These are phyloP conservation scores for Hermaeophaga mercurialis DNA, from an alignment of 2,888 invertebrate genomes.

Conservation along the genomic window DNA sequence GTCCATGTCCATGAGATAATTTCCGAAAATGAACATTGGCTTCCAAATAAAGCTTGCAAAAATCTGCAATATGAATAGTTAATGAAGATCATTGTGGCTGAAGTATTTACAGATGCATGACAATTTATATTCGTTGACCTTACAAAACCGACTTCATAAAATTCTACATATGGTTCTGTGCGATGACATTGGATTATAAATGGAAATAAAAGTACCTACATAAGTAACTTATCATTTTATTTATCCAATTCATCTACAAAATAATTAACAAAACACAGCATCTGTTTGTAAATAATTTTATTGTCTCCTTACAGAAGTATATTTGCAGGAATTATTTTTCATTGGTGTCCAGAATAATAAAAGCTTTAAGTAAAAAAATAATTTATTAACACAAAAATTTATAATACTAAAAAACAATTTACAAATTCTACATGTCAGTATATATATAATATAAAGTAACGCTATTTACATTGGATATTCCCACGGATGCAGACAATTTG, in stretches of 20 bases:
- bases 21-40: slow-evolving; percentile 18
- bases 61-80: slow-evolving; percentile 26
- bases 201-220: slow-evolving; percentile 38
- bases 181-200: slow-evolving; percentile 39
- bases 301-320: too few relatives aligned
- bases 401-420: slow-evolving; percentile 40
- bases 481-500: slow-evolving; percentile 30
- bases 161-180: slow-evolving; percentile 37
- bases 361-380: slow-evolving; percentile 39
- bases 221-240: slow-evolving; percentile 33
- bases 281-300: slow-evolving; percentile 14
- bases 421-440: slow-evolving; percentile 31
- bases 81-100: slow-evolving; percentile 25
- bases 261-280: slow-evolving; percentile 28
- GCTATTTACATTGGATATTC: slow-evolving; percentile 21
- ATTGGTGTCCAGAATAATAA: slow-evolving; percentile 28
- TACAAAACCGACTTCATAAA: slow-evolving; percentile 31
- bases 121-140: slow-evolving; percentile 29
- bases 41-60: slow-evolving; percentile 28
- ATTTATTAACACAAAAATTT: slow-evolving; percentile 41
- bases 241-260: slow-evolving; percentile 35
- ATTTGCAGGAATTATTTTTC: too few relatives aligned
- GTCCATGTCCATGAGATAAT: slow-evolving; percentile 25
- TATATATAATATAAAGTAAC: too few relatives aligned
- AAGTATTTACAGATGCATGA: slow-evolving; percentile 23